Percentiles rank a stretch among this genome's conserved stretches.
These are phyloP conservation scores for Drosophila funebris DNA, from an alignment of 1,140 invertebrate species.

Conservation along the genomic window DNA sequence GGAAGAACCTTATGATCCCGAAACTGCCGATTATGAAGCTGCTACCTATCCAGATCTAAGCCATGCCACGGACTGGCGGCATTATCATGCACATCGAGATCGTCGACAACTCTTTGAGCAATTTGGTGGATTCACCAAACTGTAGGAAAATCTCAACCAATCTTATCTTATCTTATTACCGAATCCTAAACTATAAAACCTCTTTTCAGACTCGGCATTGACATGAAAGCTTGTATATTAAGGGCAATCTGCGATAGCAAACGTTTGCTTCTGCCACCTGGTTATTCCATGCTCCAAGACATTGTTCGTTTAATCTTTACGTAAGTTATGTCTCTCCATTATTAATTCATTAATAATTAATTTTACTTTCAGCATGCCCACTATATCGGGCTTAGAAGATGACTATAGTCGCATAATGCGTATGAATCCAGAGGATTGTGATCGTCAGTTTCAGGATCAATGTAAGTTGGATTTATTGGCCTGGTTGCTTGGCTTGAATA, in stretches of 20 bases:
- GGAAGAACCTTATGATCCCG: constrained; percentile 51
- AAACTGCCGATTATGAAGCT: constrained; percentile 31
- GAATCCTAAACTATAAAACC: background rate
- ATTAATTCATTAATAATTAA: too few species aligned
- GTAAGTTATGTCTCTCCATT: constrained; percentile 32
- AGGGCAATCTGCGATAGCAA: constrained; percentile 77
- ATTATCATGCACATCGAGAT: constrained; percentile 70
- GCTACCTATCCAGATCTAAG: constrained; percentile 47
- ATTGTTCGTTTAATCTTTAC: constrained; percentile 71
- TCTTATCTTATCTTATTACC: background rate
- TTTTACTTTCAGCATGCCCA: constrained; percentile 56
- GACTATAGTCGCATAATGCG: constrained; percentile 71
- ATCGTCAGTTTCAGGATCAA: constrained; percentile 40
- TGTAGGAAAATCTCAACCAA: constrained; percentile 35
- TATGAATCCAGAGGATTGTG: constrained; percentile 52
- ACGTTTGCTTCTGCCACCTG: constrained; percentile 60
- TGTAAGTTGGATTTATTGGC: constrained; percentile 55
- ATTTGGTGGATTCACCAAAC: constrained; percentile 64
- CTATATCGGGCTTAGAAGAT: constrained; percentile 65
- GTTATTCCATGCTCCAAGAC: constrained; percentile 78
- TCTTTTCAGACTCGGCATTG: constrained; percentile 57
- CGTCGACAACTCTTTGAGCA: constrained; percentile 72
- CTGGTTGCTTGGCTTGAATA: constrained; percentile 55
- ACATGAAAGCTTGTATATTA: constrained; percentile 67
- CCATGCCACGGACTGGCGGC: constrained; percentile 26